Percentiles rank a stretch among this genome's conserved stretches.
phyloP scores from a whole-genome alignment of 2,888 invertebrate genomes.

The Lissonota sp. region DNA sequence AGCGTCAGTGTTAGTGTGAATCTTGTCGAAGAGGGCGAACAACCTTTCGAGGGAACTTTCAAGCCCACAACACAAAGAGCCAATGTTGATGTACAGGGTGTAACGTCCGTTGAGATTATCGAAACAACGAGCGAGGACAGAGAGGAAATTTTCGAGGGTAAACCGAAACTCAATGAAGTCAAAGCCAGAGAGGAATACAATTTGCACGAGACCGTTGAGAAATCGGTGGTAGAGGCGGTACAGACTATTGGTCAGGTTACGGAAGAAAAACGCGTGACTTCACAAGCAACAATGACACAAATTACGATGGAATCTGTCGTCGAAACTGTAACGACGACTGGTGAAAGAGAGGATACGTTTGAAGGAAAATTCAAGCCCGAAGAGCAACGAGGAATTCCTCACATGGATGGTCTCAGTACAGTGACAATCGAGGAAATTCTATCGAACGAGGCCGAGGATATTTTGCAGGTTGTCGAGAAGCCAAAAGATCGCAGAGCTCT shows the following conservation, averaged over 20 bases:
- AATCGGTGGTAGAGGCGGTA: conserved; percentile 74
- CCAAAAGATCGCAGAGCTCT: conserved; percentile 77
- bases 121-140: conserved; percentile 81
- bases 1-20: conserved; percentile 86
- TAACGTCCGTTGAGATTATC: conserved; percentile 80
- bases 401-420: conserved; percentile 73
- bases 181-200: conserved; percentile 69
- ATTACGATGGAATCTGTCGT: conserved; percentile 72
- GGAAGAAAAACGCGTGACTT: conserved; percentile 70
- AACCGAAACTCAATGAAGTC: conserved; percentile 55
- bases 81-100: conserved; percentile 82
- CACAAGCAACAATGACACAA: conserved; percentile 74
- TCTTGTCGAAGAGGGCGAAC: conserved; percentile 82
- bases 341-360: conserved; percentile 82
- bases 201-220: conserved; percentile 72
- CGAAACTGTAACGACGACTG: conserved; percentile 76
- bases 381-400: conserved; percentile 73
- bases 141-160: conserved; percentile 75
- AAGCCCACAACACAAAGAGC: conserved; percentile 82
- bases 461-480: conserved; percentile 66
- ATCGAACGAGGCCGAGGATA: conserved; percentile 73
- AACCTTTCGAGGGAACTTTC: conserved; percentile 79
- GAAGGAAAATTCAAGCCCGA: conserved; percentile 71
- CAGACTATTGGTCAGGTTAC: conserved; percentile 72
- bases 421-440: conserved; percentile 76